Percentiles rank a stretch among this genome's conserved stretches.
phyloP scores from a whole-genome alignment of 2,888 invertebrate genomes.

The Quadroppia sp. region DNA sequence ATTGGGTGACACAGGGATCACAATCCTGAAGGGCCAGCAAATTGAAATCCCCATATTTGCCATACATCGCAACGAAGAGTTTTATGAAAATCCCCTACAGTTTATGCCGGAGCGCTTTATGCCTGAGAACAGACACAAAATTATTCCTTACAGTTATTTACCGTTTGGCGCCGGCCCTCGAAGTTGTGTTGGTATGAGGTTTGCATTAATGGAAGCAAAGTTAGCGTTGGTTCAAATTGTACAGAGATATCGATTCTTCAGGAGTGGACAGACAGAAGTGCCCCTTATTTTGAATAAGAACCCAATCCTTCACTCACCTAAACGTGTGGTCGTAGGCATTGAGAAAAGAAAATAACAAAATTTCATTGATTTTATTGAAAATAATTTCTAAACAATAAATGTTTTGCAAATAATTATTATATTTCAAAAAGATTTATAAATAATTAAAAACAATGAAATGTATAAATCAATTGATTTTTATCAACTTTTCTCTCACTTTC shows the following conservation, averaged over 20 bases:
- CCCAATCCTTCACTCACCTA: not conserved
- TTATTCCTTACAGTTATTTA: not conserved
- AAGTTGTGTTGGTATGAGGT: not conserved
- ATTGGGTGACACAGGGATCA: not conserved
- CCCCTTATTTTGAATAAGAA: not conserved
- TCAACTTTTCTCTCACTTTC: no score
- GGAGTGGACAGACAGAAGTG: not conserved
- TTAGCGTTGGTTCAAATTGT: not conserved
- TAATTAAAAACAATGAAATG: no score
- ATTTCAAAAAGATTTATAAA: no score
- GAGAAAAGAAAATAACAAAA: no score
- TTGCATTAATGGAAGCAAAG: not conserved
- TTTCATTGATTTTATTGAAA: no score
- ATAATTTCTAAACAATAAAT: no score
- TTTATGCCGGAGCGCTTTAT: not conserved
- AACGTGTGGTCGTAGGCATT: not conserved
- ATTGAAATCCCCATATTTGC: not conserved
- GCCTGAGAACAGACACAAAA: not conserved
- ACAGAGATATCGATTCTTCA: not conserved
- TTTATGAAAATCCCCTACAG: not conserved
- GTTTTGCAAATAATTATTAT: no score
- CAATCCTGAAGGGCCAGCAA: not conserved
- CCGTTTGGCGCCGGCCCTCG: slow-evolving; percentile 10
- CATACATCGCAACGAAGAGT: not conserved
- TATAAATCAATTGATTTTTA: no score